Base-by-base conservation (phyloP, 1,140 invertebrate species). In the Drosophila nebulosa region DNA sequence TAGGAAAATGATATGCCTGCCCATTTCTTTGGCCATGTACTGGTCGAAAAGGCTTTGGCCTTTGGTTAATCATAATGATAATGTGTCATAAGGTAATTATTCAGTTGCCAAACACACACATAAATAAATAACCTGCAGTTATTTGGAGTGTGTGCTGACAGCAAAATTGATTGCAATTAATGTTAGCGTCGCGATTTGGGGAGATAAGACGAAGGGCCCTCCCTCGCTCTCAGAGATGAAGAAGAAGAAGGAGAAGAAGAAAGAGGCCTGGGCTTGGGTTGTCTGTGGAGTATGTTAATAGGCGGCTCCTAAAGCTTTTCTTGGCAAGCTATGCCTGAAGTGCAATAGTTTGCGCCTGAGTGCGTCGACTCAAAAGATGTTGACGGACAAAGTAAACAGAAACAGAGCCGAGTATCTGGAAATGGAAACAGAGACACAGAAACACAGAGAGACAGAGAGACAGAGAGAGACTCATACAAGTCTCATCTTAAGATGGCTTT, bases 81-180 rank as follows among this genome's bases (percentile, higher is more conserved):
- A 88, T 88, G 83, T 88, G 83, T 88, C 83, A 88, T 88, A 88
- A 88, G 83, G 84, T 74, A 88, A 88, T 88, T 88, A 88, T 88
- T 88, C 83, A 88, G 83, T 88, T 86, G 83, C 83, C 83, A 75
- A 81, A 80, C 53, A 22, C 39, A 39, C 30, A 56, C 72, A 88
- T 88, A 88, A 88, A 88, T 88, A 88, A 88, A 88, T 88, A 88
- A 73, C 83, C 83, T 70, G 75, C 75, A 88, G 83, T 83, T 86
- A 88, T 88, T 86, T 86, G 72, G 75, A 88, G 78, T 88, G 75
- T 88, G 83, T 88, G 83, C 83, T 88, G 83, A 88, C 83, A 88
- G 83, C 83, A 68, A 88, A 88, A 88, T 88, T 88, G 83, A 88
- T 88, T 88, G 78, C 83, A 88, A 88, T 88, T 88, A 88, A 88